These are phyloP conservation scores for Toxonevra muliebris DNA, from an alignment of 2,888 invertebrate genomes.

Conservation along the genomic window DNA sequence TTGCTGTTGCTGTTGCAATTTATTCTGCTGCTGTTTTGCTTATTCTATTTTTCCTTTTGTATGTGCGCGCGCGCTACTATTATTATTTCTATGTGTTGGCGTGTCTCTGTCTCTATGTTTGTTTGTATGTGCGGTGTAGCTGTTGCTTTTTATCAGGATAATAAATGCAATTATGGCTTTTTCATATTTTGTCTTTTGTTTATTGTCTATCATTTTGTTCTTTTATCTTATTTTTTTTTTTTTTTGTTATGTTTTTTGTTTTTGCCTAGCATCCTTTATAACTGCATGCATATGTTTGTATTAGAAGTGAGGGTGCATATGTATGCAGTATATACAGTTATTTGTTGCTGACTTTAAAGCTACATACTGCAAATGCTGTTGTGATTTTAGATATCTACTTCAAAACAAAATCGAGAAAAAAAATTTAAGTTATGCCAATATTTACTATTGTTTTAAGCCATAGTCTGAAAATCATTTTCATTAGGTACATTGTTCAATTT, in stretches of 20 bases:
- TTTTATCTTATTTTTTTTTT: not conserved
- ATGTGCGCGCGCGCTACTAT: not conserved
- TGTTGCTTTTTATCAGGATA: constrained; percentile 55
- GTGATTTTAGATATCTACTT: too few relatives aligned
- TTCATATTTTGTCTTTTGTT: constrained; percentile 35
- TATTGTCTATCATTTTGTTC: constrained; percentile 21
- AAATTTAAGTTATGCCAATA: too few relatives aligned
- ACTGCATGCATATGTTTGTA: not conserved
- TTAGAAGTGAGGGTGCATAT: not conserved
- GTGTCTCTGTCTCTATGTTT: constrained; percentile 26
- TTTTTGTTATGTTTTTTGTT: not conserved
- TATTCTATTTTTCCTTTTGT: constrained; percentile 2
- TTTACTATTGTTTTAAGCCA: too few relatives aligned
- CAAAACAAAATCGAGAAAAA: too few relatives aligned
- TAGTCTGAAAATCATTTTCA: too few relatives aligned
- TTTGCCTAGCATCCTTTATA: not conserved
- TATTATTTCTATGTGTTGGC: not conserved
- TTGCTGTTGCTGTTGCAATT: constrained; percentile 3
- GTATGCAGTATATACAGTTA: not conserved
- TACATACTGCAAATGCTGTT: not conserved
- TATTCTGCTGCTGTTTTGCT: not conserved
- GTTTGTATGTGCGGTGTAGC: constrained; percentile 15
- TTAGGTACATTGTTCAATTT: too few relatives aligned
- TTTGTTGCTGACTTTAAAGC: not conserved
- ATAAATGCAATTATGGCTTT: constrained; percentile 60